Evolutionary conservation across 2,797 vertebrate genomes (phyloP).

Genomic region (Choloepus didactylus): DNA sequence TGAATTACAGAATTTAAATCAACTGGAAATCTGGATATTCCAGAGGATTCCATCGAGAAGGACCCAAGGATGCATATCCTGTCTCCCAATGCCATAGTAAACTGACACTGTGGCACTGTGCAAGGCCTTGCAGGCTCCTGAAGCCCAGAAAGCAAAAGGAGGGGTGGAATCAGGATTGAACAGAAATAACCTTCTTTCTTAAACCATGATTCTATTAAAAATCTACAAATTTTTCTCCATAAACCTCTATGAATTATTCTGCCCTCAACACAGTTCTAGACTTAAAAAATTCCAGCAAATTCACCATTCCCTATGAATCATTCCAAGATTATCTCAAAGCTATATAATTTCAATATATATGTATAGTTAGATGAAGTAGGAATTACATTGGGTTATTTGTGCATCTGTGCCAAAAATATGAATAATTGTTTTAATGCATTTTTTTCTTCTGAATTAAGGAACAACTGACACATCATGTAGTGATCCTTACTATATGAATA

Average conservation of each 20-base stretch:
- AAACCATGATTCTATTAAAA: too few relatives aligned
- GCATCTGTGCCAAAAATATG: not conserved
- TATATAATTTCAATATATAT: not conserved
- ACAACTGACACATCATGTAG: not conserved
- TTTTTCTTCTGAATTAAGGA: not conserved
- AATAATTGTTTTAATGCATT: not conserved
- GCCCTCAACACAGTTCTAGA: not conserved
- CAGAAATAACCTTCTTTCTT: not conserved
- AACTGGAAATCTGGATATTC: not conserved
- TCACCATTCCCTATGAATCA: not conserved
- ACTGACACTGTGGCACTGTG: too few relatives aligned
- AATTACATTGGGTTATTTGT: not conserved
- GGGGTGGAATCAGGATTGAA: not conserved
- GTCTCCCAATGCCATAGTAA: accelerated
- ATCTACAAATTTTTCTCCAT: not conserved
- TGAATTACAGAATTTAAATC: not conserved
- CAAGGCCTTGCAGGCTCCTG: too few relatives aligned
- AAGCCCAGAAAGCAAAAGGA: not conserved
- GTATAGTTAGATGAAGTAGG: not conserved
- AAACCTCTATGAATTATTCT: not conserved
- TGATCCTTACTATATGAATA: not conserved
- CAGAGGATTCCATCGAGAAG: not conserved
- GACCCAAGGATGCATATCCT: not conserved
- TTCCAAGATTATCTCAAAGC: not conserved
- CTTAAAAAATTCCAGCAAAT: not conserved